Percentiles rank a stretch among this genome's conserved stretches.
These are phyloP conservation scores for Pangasius larnaudii DNA, from an alignment of 2,797 vertebrate genomes.

Conservation along the genomic window DNA sequence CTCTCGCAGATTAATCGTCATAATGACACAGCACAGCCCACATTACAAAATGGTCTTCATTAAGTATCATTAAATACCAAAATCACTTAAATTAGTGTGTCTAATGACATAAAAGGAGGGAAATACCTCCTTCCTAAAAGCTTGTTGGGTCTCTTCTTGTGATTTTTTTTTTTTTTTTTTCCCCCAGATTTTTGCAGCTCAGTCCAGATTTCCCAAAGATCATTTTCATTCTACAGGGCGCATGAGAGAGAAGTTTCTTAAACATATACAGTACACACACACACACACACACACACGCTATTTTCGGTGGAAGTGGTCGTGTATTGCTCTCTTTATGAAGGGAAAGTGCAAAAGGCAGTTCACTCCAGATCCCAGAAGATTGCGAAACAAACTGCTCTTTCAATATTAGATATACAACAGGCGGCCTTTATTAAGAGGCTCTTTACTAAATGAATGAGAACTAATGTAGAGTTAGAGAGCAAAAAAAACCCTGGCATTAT, in stretches of 20 bases:
- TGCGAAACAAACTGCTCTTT: conserved; percentile 17
- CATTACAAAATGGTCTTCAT: too few species aligned
- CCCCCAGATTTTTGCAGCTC: neutral
- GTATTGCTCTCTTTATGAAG: conserved; percentile 14
- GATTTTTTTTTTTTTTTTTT: neutral
- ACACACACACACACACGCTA: conserved; percentile 21
- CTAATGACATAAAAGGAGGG: neutral
- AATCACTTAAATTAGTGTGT: neutral
- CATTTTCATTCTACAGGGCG: neutral
- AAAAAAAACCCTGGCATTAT: neutral
- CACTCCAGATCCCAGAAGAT: conserved; percentile 6
- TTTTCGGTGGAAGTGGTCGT: conserved; percentile 6
- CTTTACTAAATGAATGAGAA: neutral
- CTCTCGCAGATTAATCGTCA: neutral
- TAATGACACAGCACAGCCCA: neutral
- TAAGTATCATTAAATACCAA: neutral
- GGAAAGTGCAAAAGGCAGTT: neutral
- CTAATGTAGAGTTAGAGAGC: neutral
- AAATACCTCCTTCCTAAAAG: neutral
- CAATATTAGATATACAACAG: neutral
- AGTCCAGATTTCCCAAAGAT: neutral
- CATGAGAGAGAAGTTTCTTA: conserved; percentile 14
- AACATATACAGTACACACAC: neutral
- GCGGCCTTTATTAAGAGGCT: neutral
- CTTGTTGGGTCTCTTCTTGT: neutral